These are phyloP conservation scores for Nibea albiflora DNA, from an alignment of 2,113 vertebrate genomes.

Conservation along the genomic window DNA sequence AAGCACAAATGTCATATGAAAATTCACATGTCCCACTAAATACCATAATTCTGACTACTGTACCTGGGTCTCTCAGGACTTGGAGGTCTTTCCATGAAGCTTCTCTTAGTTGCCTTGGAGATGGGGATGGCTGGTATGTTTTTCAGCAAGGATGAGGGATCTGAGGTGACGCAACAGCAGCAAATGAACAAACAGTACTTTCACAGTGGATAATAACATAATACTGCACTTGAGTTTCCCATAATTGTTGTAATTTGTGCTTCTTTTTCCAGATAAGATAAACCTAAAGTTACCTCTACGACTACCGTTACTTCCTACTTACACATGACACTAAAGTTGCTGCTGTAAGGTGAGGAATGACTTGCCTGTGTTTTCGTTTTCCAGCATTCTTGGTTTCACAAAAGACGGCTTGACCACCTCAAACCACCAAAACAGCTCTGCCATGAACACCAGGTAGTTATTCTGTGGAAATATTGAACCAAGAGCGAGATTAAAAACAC, in stretches of 20 bases:
- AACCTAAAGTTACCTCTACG: neutral
- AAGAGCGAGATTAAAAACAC: neutral
- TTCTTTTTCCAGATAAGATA: neutral
- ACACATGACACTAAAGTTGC: neutral
- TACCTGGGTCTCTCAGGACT: conserved; percentile 85
- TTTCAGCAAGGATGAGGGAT: conserved; percentile 79
- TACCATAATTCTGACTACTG: neutral
- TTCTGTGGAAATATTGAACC: conserved; percentile 82
- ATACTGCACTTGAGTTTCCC: neutral
- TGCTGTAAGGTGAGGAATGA: neutral
- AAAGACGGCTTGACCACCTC: conserved; percentile 96
- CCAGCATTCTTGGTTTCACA: conserved; percentile 89
- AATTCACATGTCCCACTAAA: neutral
- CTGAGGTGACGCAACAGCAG: conserved; percentile 55
- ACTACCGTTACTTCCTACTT: neutral
- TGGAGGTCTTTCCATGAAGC: conserved; percentile 84
- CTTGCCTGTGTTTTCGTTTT: conserved; percentile 81
- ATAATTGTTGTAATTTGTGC: neutral
- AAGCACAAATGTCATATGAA: neutral
- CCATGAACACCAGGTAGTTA: conserved; percentile 98
- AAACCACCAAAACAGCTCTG: conserved; percentile 98
- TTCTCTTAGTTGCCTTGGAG: conserved; percentile 88
- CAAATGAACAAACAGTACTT: neutral
- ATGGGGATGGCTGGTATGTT: conserved; percentile 83
- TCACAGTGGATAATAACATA: neutral